Base-by-base conservation (phyloP, 2,113 vertebrate genomes). In the Australoheros scitulus region DNA sequence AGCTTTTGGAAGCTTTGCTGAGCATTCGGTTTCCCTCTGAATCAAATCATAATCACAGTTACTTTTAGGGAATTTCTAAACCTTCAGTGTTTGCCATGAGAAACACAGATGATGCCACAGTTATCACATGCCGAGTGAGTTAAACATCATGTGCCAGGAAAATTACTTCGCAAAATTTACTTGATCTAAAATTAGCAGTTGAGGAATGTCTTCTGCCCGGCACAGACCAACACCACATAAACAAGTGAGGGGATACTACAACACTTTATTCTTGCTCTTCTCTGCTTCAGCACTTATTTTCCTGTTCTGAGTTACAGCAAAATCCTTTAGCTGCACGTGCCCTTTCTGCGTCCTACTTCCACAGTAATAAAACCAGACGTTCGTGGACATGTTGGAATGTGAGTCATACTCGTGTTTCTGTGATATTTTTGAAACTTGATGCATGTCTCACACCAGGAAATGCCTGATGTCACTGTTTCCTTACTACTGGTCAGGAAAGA, bases 361-460 rank as follows among this genome's bases (percentile, higher is more conserved):
- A 5, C 63, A 8, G 32, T 7, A 52, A 61, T 26, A 68, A 80
- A 82, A 43, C 14, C 24, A 15, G 32, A 38, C 75, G 52, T 61
- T 61, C 60, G 56, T 72, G 50, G 13, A 50, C 7, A 57, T 17
- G 55, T 56, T 38, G 15, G 1, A 61, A 63, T 29, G 13, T 5
- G 81, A 81, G n/a, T 72, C 83, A 63, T 1, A 15, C 8, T 61
- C 47, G 26, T 57, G 77, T 88, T 84, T 87, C 76, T 3, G 85
- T 59, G 64, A 75, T 70, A 81, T 63, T 84, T 38, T 70, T 52
- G 61, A 85, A 77, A 32, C 0, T 8, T 7, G 2, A 82, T 15
- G 65, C 20, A 3, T 22, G 9, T 84, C 83, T 81, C 80, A 24
- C 7, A 14, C 58, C 50, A 82, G 89, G 92, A 93, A 94, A 89